These are phyloP conservation scores for Thinocorus orbignyianus DNA, from an alignment of 2,113 vertebrate genomes.

Conservation along the genomic window DNA sequence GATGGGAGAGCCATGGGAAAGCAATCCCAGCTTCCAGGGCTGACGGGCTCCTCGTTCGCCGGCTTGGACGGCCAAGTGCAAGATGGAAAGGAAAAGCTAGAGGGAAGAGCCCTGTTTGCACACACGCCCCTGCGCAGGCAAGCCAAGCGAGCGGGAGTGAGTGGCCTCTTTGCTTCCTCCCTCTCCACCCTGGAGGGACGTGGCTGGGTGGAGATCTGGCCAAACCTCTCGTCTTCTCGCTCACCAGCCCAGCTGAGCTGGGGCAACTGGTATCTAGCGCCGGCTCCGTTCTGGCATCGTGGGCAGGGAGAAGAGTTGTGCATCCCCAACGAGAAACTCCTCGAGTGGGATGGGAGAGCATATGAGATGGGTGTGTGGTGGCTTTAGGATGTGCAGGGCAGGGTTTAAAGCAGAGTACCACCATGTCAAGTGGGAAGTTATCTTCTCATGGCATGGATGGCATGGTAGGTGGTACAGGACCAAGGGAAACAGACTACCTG, in stretches of 20 bases:
- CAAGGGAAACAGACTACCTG: background rate
- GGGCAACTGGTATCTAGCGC: background rate
- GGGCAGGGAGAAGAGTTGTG: background rate
- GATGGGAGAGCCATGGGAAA: background rate
- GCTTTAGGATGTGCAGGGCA: background rate
- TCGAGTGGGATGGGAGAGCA: accelerated
- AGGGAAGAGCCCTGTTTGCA: background rate
- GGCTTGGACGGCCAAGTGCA: background rate
- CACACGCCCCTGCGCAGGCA: background rate
- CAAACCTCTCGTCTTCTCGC: background rate
- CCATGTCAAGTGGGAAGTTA: background rate
- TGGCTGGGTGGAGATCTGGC: constrained; percentile 42
- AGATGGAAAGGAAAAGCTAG: background rate
- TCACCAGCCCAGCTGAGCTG: background rate
- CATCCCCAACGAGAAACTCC: background rate
- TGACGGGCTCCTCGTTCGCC: accelerated
- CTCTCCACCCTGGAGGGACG: constrained; percentile 20
- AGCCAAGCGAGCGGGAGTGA: background rate
- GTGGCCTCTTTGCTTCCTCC: constrained; percentile 24
- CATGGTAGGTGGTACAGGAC: background rate
- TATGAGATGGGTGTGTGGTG: background rate
- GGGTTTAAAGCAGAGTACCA: background rate
- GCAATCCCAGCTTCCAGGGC: background rate
- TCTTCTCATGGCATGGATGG: background rate
- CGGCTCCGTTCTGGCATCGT: accelerated